Base-by-base conservation (phyloP, 2,113 vertebrate genomes). In the Clarias magur region DNA sequence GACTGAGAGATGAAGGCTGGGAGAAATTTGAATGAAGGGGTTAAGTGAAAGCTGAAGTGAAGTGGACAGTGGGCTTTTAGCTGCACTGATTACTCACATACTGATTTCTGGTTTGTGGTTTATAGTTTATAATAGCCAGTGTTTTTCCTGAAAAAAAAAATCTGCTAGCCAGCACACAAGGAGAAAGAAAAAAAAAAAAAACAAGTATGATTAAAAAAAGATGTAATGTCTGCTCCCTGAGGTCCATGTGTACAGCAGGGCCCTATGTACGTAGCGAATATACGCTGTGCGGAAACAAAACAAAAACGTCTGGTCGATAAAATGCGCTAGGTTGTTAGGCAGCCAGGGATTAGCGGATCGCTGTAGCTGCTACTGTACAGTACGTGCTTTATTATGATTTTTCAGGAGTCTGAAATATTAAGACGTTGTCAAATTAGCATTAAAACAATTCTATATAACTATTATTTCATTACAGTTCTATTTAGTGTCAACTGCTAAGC, bases 71-170 rank as follows among this genome's bases (percentile, higher is more conserved):
- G 79, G 57, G 57, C 30, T 62, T 25, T 2, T 3, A 60, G 27
- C 79, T 62, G 79, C 34, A 38, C 34, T 80, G 78, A 42, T 80
- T 80, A 25, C 19, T 80, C 57, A 23, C 27, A 80, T 80, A 34
- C 54, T 21, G 56, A 59, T 59, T 59, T 60, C 79, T 80, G 79
- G 27, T 60, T 34, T 80, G 79, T 60, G 79, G 79, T 80, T 80
- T 80, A 30, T 80, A 30, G 25, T 30, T 80, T 57, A 80, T 60
- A 59, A 80, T 59, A 80, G 56, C 11, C 57, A 60, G 79, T 19
- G 15, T 80, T 80, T 48, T 80, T 80, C 17, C 27, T 57, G 19
- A 38, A 38, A 38, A 38, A 38, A 42, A 34, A 60, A 59, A 60
- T 60, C 79, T 80, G 79, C 79, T 60, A 13, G 79, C 19, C 79